These are phyloP conservation scores for Pyrrhosoma nymphula DNA, from an alignment of 2,888 invertebrate species.

Conservation along the genomic window DNA sequence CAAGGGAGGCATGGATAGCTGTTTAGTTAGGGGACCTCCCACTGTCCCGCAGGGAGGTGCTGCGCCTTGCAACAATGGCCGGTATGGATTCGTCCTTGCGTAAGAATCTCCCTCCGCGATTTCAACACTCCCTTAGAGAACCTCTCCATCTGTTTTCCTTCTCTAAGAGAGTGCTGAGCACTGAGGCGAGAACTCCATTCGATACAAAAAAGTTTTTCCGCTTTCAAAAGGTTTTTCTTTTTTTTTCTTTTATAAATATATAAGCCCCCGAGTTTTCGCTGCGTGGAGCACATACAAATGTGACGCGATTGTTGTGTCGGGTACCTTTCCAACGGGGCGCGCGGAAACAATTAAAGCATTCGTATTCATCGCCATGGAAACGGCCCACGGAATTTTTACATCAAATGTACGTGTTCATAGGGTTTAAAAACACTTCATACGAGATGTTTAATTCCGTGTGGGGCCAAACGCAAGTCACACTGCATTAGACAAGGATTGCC, in stretches of 20 bases:
- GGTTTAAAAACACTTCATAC: neutral
- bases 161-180: neutral
- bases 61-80: constrained; percentile 41
- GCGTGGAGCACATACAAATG: constrained; percentile 30
- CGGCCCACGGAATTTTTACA: neutral
- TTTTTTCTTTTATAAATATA: neutral
- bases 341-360: constrained; percentile 37
- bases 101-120: neutral
- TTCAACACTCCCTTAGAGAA: constrained; percentile 3
- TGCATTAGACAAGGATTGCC: neutral
- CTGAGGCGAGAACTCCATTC: neutral
- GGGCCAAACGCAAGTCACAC: neutral
- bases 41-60: neutral
- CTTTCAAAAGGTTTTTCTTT: neutral
- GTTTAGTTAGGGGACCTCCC: constrained; percentile 29
- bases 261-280: constrained; percentile 1
- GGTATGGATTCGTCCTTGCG: constrained; percentile 25
- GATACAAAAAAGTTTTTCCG: constrained; percentile 13
- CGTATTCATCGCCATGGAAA: constrained; percentile 30
- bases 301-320: constrained; percentile 41
- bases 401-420: neutral
- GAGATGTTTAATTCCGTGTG: neutral
- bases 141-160: constrained; percentile 41
- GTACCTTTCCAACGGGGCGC: neutral
- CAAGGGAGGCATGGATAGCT: neutral